Conservation (phyloP, 2,888 invertebrate genomes). For the Alitta virens region DNA sequence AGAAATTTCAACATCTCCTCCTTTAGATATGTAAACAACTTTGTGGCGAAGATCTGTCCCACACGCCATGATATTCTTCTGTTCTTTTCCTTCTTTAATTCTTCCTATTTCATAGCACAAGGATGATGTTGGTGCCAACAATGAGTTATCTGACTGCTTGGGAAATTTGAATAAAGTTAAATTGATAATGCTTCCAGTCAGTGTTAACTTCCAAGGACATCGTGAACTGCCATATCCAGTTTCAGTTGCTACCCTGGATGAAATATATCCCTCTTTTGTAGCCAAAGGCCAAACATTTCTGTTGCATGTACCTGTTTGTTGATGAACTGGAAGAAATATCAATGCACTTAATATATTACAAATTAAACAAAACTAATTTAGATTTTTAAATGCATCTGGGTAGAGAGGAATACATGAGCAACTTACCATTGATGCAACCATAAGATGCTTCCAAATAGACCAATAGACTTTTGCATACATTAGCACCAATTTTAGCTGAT, state of each 20-base stretch:
- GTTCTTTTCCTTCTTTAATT: neutral
- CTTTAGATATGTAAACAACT: constrained; percentile 10
- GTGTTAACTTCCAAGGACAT: neutral
- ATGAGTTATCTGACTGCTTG: neutral
- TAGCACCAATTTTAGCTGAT: too few species aligned
- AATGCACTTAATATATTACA: too few species aligned
- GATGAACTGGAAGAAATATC: too few species aligned
- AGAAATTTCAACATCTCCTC: constrained; percentile 8
- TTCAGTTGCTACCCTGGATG: neutral
- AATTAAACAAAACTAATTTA: too few species aligned
- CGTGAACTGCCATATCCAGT: neutral
- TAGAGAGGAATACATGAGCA: too few species aligned
- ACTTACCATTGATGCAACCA: too few species aligned
- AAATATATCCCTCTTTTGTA: neutral
- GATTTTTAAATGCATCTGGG: too few species aligned
- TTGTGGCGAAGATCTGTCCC: neutral
- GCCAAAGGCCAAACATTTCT: too few species aligned
- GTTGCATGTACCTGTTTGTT: too few species aligned
- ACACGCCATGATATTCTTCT: constrained; percentile 11
- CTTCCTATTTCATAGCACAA: constrained; percentile 7
- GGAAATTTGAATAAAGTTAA: neutral
- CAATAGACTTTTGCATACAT: too few species aligned
- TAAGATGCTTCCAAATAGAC: too few species aligned
- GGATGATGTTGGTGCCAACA: neutral
- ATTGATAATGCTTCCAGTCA: neutral